Base-by-base conservation (phyloP, 2,113 vertebrate species). In the Anthoscopus minutus region DNA sequence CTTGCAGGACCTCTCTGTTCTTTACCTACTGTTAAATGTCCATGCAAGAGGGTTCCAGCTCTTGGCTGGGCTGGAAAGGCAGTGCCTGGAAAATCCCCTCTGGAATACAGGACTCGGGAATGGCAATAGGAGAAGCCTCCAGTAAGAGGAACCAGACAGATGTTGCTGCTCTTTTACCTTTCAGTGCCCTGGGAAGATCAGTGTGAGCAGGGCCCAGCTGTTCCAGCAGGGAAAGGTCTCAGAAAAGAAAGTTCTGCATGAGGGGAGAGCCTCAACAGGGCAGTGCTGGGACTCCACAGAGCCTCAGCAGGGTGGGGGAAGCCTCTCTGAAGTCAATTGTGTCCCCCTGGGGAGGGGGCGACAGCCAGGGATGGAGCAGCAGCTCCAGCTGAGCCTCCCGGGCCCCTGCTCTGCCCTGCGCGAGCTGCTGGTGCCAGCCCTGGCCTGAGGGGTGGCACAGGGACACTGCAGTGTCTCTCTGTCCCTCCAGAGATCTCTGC, bases 251-350 rank as follows among this genome's bases (percentile, higher is more conserved):
- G 7, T 31, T 45, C 22, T 70, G 67, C 4, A 2, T 7, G 4
- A 77, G 33, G 58, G 47, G 37, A 20, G 15, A 53, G 48, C 64
- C 62, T 17, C 13, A 22, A 0, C 10, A 44, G 9, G n/a, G 16
- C 38, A 42, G 15, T 10, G 12, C 45, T 45, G 35, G 28, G 27
- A 66, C 24, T 24, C 21, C 47, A 21, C 16, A 6, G 8, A 45
- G 47, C 51, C n/a, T 10, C 7, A 8, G 1, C 20, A 16, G 4
- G 31, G 31, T 4, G 13, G 33, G 7, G 53, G 61, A 37, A 69
- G 35, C 56, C 27, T 24, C 1, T 13, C 13, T 33, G 5, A 30
- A 4, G 21, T 1, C 17, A 5, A 3, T 3, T 6, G 16, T 33
- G 13, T 44, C 21, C 3, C 6, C 3, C 4, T 56, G 22, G 5